Percentiles rank a stretch among this genome's conserved stretches.
phyloP scores from a whole-genome alignment of 2,113 vertebrate species.

The Pimephales promelas region DNA sequence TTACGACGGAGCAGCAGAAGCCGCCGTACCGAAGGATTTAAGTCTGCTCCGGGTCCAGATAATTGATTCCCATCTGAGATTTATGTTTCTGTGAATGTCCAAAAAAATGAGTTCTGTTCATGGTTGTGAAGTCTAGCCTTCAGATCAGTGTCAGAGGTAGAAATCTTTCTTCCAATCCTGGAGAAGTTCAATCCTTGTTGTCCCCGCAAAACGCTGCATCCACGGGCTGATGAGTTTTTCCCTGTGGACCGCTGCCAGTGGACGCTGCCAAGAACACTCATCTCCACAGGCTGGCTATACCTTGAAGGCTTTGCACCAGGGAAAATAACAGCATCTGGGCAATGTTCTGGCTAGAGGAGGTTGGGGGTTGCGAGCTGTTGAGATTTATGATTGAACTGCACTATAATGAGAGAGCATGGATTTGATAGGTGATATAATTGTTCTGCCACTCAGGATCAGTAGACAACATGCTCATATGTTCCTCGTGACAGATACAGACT shows the following conservation, averaged over 20 bases:
- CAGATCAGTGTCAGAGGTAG: constrained; percentile 27
- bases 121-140: neutral
- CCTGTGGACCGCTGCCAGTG: constrained; percentile 44
- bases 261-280: constrained; percentile 33
- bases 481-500: constrained; percentile 22
- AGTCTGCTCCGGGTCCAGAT: constrained; percentile 14
- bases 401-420: constrained; percentile 37
- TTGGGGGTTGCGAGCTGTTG: neutral
- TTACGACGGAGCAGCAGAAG: constrained; percentile 35
- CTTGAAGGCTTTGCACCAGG: constrained; percentile 7
- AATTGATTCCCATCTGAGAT: constrained; percentile 51
- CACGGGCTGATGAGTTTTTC: constrained; percentile 47
- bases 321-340: constrained; percentile 7
- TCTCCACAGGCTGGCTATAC: constrained; percentile 33
- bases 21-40: neutral
- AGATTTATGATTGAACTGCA: constrained; percentile 28
- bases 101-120: neutral
- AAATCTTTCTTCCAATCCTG: constrained; percentile 40
- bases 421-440: constrained; percentile 46
- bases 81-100: constrained; percentile 44
- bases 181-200: neutral
- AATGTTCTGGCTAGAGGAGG: neutral
- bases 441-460: constrained; percentile 37
- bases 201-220: neutral
- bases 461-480: constrained; percentile 17